Evolutionary conservation across 2,888 invertebrate species (phyloP), one percentile per base, ranked within the genome.

Genomic region (Pterostichus niger): DNA sequence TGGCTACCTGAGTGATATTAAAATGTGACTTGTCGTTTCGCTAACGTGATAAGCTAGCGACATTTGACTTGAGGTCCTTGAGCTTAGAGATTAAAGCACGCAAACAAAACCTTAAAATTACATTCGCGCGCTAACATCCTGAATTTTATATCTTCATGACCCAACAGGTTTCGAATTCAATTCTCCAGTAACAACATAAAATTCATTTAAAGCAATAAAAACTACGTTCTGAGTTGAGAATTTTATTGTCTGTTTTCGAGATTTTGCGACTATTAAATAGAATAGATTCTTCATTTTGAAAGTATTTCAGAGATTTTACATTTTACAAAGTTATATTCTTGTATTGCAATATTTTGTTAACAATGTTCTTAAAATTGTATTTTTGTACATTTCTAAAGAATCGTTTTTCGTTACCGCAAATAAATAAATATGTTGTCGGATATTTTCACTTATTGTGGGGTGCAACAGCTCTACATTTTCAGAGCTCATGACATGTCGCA

Each of bases 111-210:
- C 44, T 40, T 44, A 9, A 44, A 71, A 71, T 71, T 71, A 44
- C 68, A 71, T 71, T 71, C 44, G 6, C 9, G 68, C 17, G 56
- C 9, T 17, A 56, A 56, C 17, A 56, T 56, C 17, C 56, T 56
- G 56, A 13, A 71, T 71, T 71, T 71, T 71, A 71, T 71, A 71
- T 71, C 68, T 44, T 15, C 15, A 44, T 44, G 44, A 71, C 68
- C 44, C 40, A 9, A 64, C 4, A 44, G 68, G 68, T 71, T 17
- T 44, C 44, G 15, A 44, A 44, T 71, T 71, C 68, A 71, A 71
- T 71, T 71, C 40, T 44, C 11, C 24, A 24, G 13, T 44, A 44
- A 71, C 17, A 64, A 46, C 40, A 40, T 71, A 9, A 44, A 71
- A 71, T 71, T 71, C 68, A 71, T 71, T 71, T 71, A 13, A 44